Conservation (phyloP, 2,113 vertebrate genomes). For the Oophaga pumilio region DNA sequence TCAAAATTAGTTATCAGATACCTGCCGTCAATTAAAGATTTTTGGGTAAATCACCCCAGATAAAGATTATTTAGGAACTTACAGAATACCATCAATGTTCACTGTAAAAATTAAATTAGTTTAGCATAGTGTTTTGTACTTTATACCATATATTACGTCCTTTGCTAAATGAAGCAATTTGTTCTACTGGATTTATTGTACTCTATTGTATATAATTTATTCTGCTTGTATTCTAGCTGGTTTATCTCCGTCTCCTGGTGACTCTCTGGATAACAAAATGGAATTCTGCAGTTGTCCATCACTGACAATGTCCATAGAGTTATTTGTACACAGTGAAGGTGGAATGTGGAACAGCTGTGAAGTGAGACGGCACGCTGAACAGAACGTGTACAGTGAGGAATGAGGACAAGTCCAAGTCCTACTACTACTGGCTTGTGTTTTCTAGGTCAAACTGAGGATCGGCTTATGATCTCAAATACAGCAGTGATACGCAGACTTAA, state of each 20-base stretch:
- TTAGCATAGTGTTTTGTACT: neutral
- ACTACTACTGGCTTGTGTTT: conserved; percentile 8
- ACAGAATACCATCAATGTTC: no score
- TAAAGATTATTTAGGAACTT: no score
- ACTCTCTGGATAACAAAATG: conserved; percentile 26
- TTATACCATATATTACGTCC: neutral
- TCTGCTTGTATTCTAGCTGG: neutral
- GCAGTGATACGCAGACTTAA: no score
- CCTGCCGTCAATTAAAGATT: no score
- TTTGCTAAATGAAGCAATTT: neutral
- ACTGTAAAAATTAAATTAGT: no score
- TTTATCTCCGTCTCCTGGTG: conserved; percentile 26
- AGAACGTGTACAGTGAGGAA: conserved; percentile 31
- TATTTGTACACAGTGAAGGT: conserved; percentile 38
- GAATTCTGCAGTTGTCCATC: conserved; percentile 53
- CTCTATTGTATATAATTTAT: no score
- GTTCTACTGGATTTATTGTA: neutral
- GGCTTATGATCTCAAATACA: neutral
- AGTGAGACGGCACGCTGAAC: neutral
- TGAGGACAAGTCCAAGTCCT: neutral
- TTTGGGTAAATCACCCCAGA: no score
- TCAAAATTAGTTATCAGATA: no score
- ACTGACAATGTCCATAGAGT: conserved; percentile 33
- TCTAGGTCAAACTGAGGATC: neutral
- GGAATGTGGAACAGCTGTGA: conserved; percentile 50